These are phyloP conservation scores for Ptychobarbus kaznakovi DNA, from an alignment of 2,797 vertebrate genomes.

Conservation along the genomic window DNA sequence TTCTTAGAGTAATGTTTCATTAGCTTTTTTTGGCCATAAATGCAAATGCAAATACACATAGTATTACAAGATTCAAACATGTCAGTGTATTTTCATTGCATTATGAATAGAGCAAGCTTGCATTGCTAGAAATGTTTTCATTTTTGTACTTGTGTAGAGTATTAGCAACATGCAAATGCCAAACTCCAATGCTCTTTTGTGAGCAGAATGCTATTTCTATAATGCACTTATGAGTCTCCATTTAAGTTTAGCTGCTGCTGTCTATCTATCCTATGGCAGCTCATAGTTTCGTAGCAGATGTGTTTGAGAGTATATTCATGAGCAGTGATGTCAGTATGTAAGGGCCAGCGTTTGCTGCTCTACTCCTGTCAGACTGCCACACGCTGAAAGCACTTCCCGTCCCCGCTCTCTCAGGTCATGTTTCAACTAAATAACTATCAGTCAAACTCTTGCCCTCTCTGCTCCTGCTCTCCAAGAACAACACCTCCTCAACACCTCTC, in stretches of 20 bases:
- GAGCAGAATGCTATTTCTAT: not conserved
- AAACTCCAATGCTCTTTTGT: not conserved
- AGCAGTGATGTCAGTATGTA: conserved; percentile 1
- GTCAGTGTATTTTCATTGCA: not conserved
- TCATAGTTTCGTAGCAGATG: not conserved
- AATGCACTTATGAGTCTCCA: not conserved
- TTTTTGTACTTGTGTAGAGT: not conserved
- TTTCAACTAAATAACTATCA: conserved; percentile 60
- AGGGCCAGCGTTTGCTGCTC: conserved; percentile 66
- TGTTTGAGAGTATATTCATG: conserved; percentile 4
- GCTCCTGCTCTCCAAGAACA: conserved; percentile 36
- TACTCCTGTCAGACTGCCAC: conserved; percentile 75
- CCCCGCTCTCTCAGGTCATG: conserved; percentile 37
- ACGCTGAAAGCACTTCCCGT: conserved; percentile 65
- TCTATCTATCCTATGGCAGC: not conserved
- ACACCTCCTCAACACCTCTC: not conserved
- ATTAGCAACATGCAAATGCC: conserved; percentile 7
- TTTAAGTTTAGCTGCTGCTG: not conserved
- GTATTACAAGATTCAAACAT: not conserved
- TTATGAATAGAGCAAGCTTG: not conserved
- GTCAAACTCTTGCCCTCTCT: conserved; percentile 74
- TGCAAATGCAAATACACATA: not conserved
- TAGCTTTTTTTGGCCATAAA: not conserved
- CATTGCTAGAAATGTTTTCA: no score
- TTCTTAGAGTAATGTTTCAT: not conserved